Evolutionary conservation across 2,113 vertebrate genomes (phyloP), one percentile per base, ranked within the genome.

Genomic region (Orientallactaga bullata): DNA sequence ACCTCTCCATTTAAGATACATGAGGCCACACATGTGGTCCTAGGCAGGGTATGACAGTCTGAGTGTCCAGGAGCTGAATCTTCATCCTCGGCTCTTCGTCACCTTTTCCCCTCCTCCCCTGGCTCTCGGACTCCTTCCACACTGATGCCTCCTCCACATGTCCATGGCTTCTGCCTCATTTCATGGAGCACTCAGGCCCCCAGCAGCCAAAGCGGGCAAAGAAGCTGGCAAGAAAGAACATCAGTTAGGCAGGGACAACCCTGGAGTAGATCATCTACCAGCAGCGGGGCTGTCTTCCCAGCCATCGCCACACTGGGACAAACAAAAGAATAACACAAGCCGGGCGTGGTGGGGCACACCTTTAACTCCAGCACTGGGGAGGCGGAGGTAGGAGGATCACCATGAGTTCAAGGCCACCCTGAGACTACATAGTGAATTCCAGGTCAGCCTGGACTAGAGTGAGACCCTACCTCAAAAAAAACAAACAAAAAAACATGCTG

Each of bases 41-140:
- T 2, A 61, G 18, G 55, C 73, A 3, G 72, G 72, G 23, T 11
- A 3, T 3, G 35, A 72, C 63, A 90, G 89, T 58, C 83, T 10
- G 32, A 65, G 55, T 1, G 2, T 92, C 58, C 15, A 16, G 73
- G 93, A 69, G 65, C 96, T 87, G 91, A 85, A 83, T 71, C 96
- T 96, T 97, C 96, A 94, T 95, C 90, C 91, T 96, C 94, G 94
- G 95, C 74, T 68, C 90, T 18, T 9, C 1, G 7, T 2, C 39
- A 91, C 74, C 63, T 55, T 65, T 88, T 63, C 66, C 60, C 39
- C 71, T 94, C 71, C 51, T 58, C 30, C 85, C 39, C 0, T 7
- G 74, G 85, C 35, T 18, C 37, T 0, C n/a, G 30, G 7, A 42
- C 18, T 79, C 83, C 89, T 74, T 87, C 89, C 72, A 78, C 71